Conservation (phyloP, 2,888 invertebrate genomes). For the Chaetogeoica ovagalla region DNA sequence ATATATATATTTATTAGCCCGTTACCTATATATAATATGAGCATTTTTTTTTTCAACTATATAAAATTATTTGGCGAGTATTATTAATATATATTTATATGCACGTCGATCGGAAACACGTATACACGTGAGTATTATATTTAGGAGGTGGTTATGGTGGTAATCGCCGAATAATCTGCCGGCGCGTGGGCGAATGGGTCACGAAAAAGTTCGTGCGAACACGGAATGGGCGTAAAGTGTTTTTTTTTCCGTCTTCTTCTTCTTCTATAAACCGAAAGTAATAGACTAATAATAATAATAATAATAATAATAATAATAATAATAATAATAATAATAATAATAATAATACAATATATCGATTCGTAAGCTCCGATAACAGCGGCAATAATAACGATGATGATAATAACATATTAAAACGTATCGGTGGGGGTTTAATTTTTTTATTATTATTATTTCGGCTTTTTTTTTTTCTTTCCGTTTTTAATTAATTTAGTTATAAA, state of each 20-base stretch:
- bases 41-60: too few relatives aligned
- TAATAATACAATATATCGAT: too few relatives aligned
- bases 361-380: too few relatives aligned
- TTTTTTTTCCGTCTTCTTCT: slow-evolving; percentile 5
- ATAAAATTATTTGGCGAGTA: too few relatives aligned
- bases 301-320: slow-evolving; percentile 43
- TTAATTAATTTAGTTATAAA: slow-evolving; percentile 53
- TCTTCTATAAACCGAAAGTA: slow-evolving; percentile 30
- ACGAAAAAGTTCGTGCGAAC: slow-evolving; percentile 49
- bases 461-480: slow-evolving; percentile 27
- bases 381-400: too few relatives aligned
- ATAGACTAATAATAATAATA: slow-evolving; percentile 51
- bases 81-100: too few relatives aligned
- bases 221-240: slow-evolving; percentile 51
- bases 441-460: neutral
- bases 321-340: slow-evolving; percentile 46
- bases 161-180: slow-evolving; percentile 29
- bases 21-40: too few relatives aligned
- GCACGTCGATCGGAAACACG: too few relatives aligned
- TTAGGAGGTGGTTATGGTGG: too few relatives aligned
- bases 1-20: too few relatives aligned
- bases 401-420: too few relatives aligned
- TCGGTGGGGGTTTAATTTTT: too few relatives aligned
- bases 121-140: neutral
- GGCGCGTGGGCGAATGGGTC: slow-evolving; percentile 47